Evolutionary conservation across 2,888 invertebrate genomes (phyloP).

Genomic region (Drosophila peninsularis): DNA sequence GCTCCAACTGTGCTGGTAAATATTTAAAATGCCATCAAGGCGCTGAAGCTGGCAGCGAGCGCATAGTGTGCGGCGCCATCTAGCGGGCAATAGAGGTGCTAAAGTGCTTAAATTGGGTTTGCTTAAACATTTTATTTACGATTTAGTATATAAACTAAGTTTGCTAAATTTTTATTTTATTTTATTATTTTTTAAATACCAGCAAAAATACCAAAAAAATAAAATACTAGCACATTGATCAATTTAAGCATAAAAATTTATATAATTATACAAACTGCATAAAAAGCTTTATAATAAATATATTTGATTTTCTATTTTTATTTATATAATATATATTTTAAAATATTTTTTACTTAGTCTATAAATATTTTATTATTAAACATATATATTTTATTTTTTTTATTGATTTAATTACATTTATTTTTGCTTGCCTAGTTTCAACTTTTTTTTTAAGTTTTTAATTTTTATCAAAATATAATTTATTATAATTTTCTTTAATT

Average conservation of each 20-base stretch:
- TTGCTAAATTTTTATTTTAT: not conserved
- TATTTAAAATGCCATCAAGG: slow-evolving; percentile 65
- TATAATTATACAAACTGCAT: slow-evolving; percentile 21
- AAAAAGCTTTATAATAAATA: slow-evolving; percentile 30
- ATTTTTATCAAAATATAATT: slow-evolving; percentile 60
- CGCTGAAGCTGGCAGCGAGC: not conserved
- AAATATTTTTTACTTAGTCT: not conserved
- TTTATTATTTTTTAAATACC: slow-evolving; percentile 30
- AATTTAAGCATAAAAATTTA: slow-evolving; percentile 15
- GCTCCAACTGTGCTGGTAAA: slow-evolving; percentile 47
- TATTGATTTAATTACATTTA: not conserved
- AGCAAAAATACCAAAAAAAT: slow-evolving; percentile 46
- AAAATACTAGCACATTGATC: slow-evolving; percentile 8
- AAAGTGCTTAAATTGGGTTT: not conserved
- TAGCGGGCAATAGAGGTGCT: not conserved
- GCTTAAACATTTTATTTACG: no score
- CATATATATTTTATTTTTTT: slow-evolving; percentile 4
- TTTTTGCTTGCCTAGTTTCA: not conserved
- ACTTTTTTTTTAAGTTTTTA: slow-evolving; percentile 2
- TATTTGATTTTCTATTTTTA: not conserved
- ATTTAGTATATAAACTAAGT: not conserved
- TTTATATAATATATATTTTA: not conserved
- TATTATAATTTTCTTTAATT: not conserved
- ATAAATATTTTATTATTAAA: not conserved
- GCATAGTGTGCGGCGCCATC: slow-evolving; percentile 1